Base-by-base conservation (phyloP, 2,888 invertebrate species). In the Tetrapedia diversipes region DNA sequence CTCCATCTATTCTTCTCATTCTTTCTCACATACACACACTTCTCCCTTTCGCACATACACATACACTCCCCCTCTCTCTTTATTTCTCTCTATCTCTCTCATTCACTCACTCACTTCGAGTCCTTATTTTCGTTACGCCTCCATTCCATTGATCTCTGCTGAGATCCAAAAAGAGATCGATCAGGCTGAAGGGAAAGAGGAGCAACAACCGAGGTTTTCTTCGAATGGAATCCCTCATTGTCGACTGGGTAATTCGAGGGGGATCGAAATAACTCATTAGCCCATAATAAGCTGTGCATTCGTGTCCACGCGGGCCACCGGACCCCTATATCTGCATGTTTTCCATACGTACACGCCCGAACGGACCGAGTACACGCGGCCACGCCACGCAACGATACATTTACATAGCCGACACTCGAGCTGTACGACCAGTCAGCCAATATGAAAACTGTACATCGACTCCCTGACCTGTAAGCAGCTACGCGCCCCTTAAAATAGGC, bases 251-350 rank as follows among this genome's bases (percentile, higher is more conserved):
- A 89, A 90, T 90, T 90, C 87, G 89, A 90, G 88, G 86, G 88
- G 89, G 88, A 90, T 89, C 89, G 89, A 89, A 90, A 90, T 89
- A 89, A 90, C 88, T 89, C 87, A 90, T 90, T 90, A 90, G 88
- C 84, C 86, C 83, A 87, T 90, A 90, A 90, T 90, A 88, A 90
- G 89, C 86, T 87, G 77, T 79, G 87, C 85, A 88, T 88, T 89
- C 86, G 82, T 74, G 73, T 68, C 69, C 77, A 56, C 76, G 53
- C 61, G 63, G 68, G 61, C n/a, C n/a, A n/a, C n/a, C n/a, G n/a
- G n/a, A n/a, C n/a, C n/a, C n/a, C n/a, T n/a, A n/a, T n/a, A n/a
- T n/a, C n/a, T 54, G 64, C 63, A 43, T 67, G 32, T 41, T 6
- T n/a, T 60, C 53, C 41, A 47, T 19, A 43, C 66, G 59, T 37